Evolutionary conservation across 2,888 invertebrate species (phyloP), one percentile per base, ranked within the genome.

Genomic region (Lissonota sp.): DNA sequence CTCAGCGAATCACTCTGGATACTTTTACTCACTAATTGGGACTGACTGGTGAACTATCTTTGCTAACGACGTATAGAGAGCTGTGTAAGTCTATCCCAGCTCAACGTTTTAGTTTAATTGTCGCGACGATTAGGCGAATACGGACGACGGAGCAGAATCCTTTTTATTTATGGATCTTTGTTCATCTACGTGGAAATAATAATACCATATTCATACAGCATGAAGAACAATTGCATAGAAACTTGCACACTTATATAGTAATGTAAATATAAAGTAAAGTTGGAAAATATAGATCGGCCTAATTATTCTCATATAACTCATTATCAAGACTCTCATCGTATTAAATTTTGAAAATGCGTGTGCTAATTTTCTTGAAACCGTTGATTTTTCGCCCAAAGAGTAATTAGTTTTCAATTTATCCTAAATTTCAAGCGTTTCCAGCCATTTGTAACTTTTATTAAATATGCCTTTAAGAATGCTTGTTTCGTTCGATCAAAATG

Each of bases 11-110:
- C 10, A 6, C 42, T 55, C 26, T 57, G 40, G 37, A 71, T 64
- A 71, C 70, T 77, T 77, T 71, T 64, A 57, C 46, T 49, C 63
- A 12, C 44, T 77, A 77, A 77, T 77, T 77, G 64, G 63, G 49
- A 7, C 70, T n/a, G 51, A 63, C 63, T 12, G 55, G 16, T 26
- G 49, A 49, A 66, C 26, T 10, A 8, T 60, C 58, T 40, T 37
- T 44, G 14, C 40, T 26, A 26, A 26, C 53, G 14, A 42, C 8
- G 40, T 44, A 57, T 58, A 26, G 26, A 26, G 26, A 26, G 26
- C 26, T 26, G 26, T 26, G 26, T 26, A 26, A 26, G 26, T 26
- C 26, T 26, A 2, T 26, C 1, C 26, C 26, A 26, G 26, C 26
- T 26, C 26, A 26, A 26, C 39, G 37, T 37, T 16, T 26, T 14